Conservation (phyloP, 1,140 invertebrate genomes). For the Drosophila kohkoa region DNA sequence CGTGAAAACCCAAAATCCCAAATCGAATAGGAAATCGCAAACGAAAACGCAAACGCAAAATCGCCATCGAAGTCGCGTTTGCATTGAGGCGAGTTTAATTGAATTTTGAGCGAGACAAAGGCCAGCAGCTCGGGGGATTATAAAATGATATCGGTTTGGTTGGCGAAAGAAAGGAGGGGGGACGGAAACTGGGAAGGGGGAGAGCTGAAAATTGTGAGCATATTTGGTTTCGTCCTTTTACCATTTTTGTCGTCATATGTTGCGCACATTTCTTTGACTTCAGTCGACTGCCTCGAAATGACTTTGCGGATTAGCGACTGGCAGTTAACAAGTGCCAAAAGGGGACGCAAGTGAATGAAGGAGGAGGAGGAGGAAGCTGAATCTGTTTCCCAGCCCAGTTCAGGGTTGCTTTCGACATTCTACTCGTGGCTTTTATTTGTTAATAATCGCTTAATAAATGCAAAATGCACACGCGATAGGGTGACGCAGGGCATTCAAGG, state of each 20-base stretch:
- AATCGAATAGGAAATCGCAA: background rate
- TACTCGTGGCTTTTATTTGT: constrained; percentile 64
- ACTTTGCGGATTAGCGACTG: constrained; percentile 77
- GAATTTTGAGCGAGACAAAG: constrained; percentile 72
- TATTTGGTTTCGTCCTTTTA: constrained; percentile 61
- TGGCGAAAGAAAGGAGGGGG: background rate
- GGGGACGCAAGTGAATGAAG: background rate
- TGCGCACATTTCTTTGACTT: constrained; percentile 64
- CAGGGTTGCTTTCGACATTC: constrained; percentile 44
- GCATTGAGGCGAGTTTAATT: constrained; percentile 59
- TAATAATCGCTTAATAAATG: constrained; percentile 85
- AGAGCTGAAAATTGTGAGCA: constrained; percentile 75
- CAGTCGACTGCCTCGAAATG: constrained; percentile 56
- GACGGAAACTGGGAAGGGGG: background rate
- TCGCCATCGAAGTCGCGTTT: constrained; percentile 14
- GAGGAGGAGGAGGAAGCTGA: background rate
- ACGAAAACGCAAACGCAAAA: constrained; percentile 4
- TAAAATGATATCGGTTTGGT: constrained; percentile 56
- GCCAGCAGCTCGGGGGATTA: constrained; percentile 67
- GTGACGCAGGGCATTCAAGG: background rate
- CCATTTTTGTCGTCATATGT: constrained; percentile 72
- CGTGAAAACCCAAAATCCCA: background rate
- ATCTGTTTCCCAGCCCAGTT: background rate
- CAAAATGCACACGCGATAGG: constrained; percentile 73
- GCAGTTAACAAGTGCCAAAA: constrained; percentile 14